phyloP scores from a whole-genome alignment of 2,888 invertebrate genomes.

The Diloba caeruleocephala region DNA sequence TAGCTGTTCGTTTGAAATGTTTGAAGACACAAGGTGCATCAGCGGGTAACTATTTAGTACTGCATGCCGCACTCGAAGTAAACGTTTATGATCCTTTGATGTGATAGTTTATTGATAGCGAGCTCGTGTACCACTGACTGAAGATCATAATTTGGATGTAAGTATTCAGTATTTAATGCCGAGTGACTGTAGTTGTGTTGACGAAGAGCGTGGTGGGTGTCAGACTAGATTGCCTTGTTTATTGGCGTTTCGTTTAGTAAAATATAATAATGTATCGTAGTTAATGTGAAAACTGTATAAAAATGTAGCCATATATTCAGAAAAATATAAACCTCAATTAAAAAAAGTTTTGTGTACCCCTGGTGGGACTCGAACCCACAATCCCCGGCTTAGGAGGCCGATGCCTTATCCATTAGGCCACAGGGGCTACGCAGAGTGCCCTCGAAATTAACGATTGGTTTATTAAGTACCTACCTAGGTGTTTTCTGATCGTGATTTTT shows the following conservation, averaged over 20 bases:
- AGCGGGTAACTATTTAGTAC: constrained; percentile 16
- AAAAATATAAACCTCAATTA: no score
- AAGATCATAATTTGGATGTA: background rate
- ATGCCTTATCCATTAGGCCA: constrained; percentile 94
- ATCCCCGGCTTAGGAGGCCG: constrained; percentile 94
- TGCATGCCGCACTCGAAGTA: constrained; percentile 7
- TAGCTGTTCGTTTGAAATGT: constrained; percentile 26
- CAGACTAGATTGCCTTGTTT: no score
- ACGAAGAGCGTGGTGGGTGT: no score
- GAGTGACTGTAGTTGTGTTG: background rate
- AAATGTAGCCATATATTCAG: no score
- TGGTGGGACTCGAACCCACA: constrained; percentile 94
- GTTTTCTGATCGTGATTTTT: background rate
- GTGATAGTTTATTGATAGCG: constrained; percentile 42
- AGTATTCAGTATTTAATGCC: background rate
- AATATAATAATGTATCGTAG: no score
- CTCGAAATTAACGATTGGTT: background rate
- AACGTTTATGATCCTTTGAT: constrained; percentile 26
- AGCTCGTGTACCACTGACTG: no score
- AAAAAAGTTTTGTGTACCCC: constrained; percentile 81
- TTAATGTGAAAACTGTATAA: no score
- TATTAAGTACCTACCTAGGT: background rate
- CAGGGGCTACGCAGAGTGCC: constrained; percentile 85
- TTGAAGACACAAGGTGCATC: constrained; percentile 24
- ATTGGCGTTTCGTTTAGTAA: no score